phyloP scores from a whole-genome alignment of 2,113 vertebrate species.

The Dromaius novaehollandiae region DNA sequence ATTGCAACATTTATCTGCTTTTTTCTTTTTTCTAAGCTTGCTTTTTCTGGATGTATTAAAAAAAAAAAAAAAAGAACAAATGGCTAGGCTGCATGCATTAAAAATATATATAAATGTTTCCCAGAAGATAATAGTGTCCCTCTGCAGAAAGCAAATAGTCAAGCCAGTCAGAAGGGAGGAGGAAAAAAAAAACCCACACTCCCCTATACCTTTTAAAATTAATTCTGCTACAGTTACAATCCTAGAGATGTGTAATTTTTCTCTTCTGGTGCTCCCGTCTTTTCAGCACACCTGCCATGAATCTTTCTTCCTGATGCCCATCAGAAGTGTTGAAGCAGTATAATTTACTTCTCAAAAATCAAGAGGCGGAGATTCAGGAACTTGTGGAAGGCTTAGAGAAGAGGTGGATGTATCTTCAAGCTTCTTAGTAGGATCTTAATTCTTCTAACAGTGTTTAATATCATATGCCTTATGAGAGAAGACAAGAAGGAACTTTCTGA shows the following conservation, averaged over 20 bases:
- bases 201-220: not conserved
- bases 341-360: not conserved
- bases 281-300: not conserved
- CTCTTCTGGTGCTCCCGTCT: not conserved
- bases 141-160: not conserved
- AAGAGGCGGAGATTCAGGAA: not conserved
- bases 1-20: not conserved
- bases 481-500: not conserved
- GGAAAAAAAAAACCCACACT: not conserved
- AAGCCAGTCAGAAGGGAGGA: not conserved
- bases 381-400: not conserved
- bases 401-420: not conserved
- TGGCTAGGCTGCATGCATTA: not conserved
- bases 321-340: not conserved
- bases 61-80: not conserved
- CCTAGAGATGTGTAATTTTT: not conserved
- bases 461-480: not conserved
- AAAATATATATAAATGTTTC: not conserved
- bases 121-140: not conserved
- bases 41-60: not conserved
- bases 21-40: not conserved
- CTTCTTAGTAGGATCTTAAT: not conserved
- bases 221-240: not conserved
- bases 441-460: not conserved
- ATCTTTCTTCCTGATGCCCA: not conserved